Evolutionary conservation across 2,113 vertebrate species (phyloP).

Genomic region (Polypterus senegalus): DNA sequence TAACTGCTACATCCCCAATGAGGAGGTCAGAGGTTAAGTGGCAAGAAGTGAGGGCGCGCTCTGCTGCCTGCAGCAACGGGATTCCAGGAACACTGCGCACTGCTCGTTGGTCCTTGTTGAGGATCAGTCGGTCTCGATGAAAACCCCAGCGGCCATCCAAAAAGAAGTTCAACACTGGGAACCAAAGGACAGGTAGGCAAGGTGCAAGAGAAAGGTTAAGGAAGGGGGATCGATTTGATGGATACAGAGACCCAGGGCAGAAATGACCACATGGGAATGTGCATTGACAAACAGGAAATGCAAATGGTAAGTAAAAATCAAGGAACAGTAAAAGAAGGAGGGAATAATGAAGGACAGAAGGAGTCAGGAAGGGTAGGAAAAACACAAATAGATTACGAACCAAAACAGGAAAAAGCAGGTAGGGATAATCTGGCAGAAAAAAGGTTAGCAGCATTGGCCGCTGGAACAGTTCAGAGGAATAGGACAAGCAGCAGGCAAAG

Average conservation of each 20-base stretch:
- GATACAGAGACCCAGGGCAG: not conserved
- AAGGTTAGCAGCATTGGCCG: too few relatives aligned
- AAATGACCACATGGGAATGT: too few relatives aligned
- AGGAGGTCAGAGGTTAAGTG: conserved; percentile 84
- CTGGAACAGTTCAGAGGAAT: too few relatives aligned
- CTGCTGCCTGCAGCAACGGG: conserved; percentile 65
- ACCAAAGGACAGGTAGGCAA: not conserved
- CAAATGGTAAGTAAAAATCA: conserved; percentile 12
- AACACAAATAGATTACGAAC: not conserved
- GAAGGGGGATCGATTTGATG: not conserved
- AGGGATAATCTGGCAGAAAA: too few relatives aligned
- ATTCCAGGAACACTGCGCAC: conserved; percentile 82
- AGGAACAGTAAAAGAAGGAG: conserved; percentile 6
- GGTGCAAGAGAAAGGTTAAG: conserved; percentile 1
- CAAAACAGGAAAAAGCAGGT: not conserved
- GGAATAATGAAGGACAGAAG: not conserved
- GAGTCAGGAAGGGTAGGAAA: conserved; percentile 14
- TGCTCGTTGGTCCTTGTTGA: conserved; percentile 81
- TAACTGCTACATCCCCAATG: conserved; percentile 70
- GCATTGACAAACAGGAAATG: not conserved
- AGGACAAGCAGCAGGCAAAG: too few relatives aligned
- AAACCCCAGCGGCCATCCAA: conserved; percentile 85
- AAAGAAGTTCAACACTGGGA: conserved; percentile 74
- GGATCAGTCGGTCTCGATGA: conserved; percentile 73
- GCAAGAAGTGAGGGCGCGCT: conserved; percentile 82